These are phyloP conservation scores for Sialis lutaria DNA, from an alignment of 2,888 invertebrate species.

Conservation along the genomic window DNA sequence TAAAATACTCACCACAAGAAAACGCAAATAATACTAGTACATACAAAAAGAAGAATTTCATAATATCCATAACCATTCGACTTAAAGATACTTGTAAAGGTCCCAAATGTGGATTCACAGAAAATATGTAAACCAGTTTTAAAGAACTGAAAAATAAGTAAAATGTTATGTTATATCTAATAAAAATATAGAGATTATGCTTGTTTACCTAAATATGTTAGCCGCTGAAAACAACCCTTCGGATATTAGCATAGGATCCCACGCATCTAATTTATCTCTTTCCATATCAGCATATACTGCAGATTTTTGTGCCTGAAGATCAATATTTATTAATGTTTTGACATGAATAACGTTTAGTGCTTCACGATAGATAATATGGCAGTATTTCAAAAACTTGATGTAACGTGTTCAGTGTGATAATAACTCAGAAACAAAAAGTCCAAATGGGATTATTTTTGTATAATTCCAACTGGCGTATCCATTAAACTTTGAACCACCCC, in stretches of 20 bases:
- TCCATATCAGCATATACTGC: constrained; percentile 44
- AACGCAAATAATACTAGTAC: constrained; percentile 87
- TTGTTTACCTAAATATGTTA: constrained; percentile 67
- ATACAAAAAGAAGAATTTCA: constrained; percentile 91
- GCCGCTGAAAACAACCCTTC: constrained; percentile 96
- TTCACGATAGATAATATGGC: too few relatives aligned
- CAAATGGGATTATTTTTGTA: too few relatives aligned
- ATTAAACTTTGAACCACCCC: too few relatives aligned
- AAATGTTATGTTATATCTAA: too few relatives aligned
- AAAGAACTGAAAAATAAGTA: constrained; percentile 51
- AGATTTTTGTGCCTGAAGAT: constrained; percentile 33
- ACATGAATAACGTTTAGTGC: too few relatives aligned
- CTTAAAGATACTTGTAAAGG: constrained; percentile 92
- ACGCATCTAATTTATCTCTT: constrained; percentile 90
- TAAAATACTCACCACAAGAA: constrained; percentile 63
- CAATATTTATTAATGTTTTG: not conserved
- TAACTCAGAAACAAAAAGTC: too few relatives aligned
- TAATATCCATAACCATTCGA: constrained; percentile 85
- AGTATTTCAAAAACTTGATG: too few relatives aligned
- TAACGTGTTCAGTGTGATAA: too few relatives aligned
- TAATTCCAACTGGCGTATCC: too few relatives aligned
- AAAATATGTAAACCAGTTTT: constrained; percentile 94
- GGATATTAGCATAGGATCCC: constrained; percentile 94
- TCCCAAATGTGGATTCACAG: constrained; percentile 92
- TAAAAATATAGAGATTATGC: not conserved